Evolutionary conservation across 2,797 vertebrate species (phyloP), one percentile per base, ranked within the genome.

Genomic region (Oreochromis grahami): DNA sequence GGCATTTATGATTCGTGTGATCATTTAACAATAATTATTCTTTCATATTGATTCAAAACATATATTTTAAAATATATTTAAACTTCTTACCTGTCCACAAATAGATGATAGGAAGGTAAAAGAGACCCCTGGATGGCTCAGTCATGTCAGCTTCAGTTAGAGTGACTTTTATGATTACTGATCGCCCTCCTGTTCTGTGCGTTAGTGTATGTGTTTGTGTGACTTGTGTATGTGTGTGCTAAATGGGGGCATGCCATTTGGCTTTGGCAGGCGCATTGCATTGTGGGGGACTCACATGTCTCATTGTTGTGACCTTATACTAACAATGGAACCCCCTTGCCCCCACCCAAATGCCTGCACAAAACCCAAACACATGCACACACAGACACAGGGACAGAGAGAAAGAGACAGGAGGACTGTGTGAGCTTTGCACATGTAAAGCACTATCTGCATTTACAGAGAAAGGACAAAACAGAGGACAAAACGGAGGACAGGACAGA

Each of bases 231-330:
- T 83, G 74, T 29, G 84, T 83, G 82, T 81, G 81, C 88, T 45
- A 84, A 89, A 91, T 70, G 79, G 81, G 87, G 85, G 87, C 78
- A 83, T 85, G 85, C 72, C 19, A 34, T 85, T 79, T 89, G 81
- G 83, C 79, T 91, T 84, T 92, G 88, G 76, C 87, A 86, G 56
- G 80, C 93, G 91, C 85, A 86, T 45, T 93, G 91, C 91, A 91
- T 91, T 87, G 36, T 94, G 92, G 93, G 89, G 79, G 87, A 91
- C 85, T 89, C 83, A 91, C 91, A 92, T 83, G 77, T 92, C 87
- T 90, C 86, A 88, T 87, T 95, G 93, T 95, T 87, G 77, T 96
- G 95, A 95, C 92, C 89, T 94, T 89, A 94, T 65, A 88, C 89
- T 91, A 88, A 88, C 94, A 89, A 91, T 88, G 86, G 87, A 90